These are phyloP conservation scores for Tringa solitaria DNA, from an alignment of 2,113 vertebrate species.

Conservation along the genomic window DNA sequence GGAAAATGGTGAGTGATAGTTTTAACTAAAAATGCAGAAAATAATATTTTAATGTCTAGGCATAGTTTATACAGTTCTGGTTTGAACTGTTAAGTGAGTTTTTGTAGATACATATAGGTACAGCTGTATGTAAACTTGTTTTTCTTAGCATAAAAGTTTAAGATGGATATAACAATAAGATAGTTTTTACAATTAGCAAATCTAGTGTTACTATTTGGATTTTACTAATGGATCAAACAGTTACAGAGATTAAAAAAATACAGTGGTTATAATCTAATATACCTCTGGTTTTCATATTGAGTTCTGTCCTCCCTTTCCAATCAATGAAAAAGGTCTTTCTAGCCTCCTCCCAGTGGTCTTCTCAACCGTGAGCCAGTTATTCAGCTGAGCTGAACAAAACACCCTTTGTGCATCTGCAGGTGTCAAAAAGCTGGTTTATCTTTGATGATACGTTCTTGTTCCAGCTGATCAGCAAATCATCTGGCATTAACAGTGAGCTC, in stretches of 20 bases:
- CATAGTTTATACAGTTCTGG: background rate
- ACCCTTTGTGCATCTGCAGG: background rate
- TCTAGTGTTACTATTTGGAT: background rate
- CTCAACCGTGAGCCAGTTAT: background rate
- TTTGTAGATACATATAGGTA: background rate
- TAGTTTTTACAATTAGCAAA: background rate
- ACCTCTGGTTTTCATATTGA: background rate
- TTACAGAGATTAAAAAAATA: background rate
- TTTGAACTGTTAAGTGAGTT: background rate
- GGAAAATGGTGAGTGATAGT: background rate
- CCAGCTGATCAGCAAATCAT: background rate
- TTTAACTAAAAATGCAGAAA: background rate
- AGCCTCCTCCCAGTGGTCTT: background rate
- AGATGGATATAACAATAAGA: background rate
- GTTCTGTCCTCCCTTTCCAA: background rate
- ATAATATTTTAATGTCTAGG: background rate
- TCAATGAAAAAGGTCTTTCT: background rate
- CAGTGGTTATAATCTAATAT: background rate
- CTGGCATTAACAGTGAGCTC: background rate
- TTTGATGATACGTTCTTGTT: background rate
- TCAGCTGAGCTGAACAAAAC: slow-evolving; percentile 24
- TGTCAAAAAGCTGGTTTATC: slow-evolving; percentile 35
- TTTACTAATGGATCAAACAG: background rate
- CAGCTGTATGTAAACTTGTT: background rate
- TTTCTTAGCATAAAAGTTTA: background rate